These are phyloP conservation scores for Cichladusa arquata DNA, from an alignment of 2,113 vertebrate genomes.

Conservation along the genomic window DNA sequence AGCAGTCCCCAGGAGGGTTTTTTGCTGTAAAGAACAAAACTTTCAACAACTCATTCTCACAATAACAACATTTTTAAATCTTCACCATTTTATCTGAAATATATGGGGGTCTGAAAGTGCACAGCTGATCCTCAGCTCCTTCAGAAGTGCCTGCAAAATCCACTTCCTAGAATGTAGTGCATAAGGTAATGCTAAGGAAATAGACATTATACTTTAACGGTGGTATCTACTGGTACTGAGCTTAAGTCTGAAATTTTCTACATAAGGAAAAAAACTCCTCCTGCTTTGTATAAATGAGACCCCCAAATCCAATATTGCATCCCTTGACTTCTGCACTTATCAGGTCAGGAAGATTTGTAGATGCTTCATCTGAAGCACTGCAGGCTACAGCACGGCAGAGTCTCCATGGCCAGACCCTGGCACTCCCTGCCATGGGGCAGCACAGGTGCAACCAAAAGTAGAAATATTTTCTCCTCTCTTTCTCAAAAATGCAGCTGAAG, in stretches of 20 bases:
- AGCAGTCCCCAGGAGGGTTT: background rate
- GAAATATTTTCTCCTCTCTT: background rate
- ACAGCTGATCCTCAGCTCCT: background rate
- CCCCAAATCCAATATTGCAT: background rate
- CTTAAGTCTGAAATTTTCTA: background rate
- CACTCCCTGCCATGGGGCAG: accelerated
- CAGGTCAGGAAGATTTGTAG: background rate
- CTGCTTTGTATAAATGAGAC: background rate
- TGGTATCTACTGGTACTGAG: background rate
- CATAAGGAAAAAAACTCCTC: background rate
- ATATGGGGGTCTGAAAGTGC: background rate
- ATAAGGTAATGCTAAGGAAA: background rate
- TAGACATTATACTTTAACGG: background rate
- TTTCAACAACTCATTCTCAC: background rate
- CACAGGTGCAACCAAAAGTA: background rate
- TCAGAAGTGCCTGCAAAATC: background rate
- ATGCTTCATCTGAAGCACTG: accelerated
- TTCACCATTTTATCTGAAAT: background rate
- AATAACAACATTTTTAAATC: background rate
- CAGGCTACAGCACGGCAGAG: background rate
- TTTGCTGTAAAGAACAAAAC: background rate
- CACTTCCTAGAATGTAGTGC: background rate
- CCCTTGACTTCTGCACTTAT: background rate
- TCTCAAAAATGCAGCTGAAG: background rate
- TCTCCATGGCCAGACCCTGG: background rate